phyloP scores from a whole-genome alignment of 2,113 vertebrate species.

The Aegithalos caudatus region DNA sequence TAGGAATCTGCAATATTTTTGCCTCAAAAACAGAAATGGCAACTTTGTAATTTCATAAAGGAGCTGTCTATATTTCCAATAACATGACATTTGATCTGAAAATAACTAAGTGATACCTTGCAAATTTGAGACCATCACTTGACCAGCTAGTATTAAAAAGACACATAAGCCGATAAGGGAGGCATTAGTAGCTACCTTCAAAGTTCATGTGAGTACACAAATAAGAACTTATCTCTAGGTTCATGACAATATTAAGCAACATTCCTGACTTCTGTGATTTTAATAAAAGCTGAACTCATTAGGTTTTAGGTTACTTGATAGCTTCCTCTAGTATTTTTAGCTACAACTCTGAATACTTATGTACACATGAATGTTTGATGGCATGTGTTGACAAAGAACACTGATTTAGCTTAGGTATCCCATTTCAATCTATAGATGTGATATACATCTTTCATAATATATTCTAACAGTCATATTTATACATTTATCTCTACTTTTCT shows the following conservation, averaged over 20 bases:
- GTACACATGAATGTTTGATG: neutral
- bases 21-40: neutral
- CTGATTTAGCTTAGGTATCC: neutral
- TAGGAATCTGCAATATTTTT: neutral
- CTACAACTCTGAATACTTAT: neutral
- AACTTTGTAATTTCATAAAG: neutral
- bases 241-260: neutral
- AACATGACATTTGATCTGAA: neutral
- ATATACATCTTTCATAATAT: neutral
- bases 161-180: neutral
- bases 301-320: neutral
- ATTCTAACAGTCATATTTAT: neutral
- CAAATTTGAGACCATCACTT: neutral
- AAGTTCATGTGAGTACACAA: neutral
- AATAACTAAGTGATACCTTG: neutral
- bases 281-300: neutral
- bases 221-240: neutral
- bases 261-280: neutral
- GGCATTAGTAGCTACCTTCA: neutral
- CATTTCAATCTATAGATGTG: neutral
- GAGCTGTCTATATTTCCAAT: neutral
- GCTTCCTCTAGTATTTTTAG: neutral
- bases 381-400: neutral
- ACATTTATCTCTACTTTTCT: neutral
- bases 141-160: neutral